Evolutionary conservation across 2,888 invertebrate genomes (phyloP), one percentile per base, ranked within the genome.

Genomic region (Spodoptera picta): DNA sequence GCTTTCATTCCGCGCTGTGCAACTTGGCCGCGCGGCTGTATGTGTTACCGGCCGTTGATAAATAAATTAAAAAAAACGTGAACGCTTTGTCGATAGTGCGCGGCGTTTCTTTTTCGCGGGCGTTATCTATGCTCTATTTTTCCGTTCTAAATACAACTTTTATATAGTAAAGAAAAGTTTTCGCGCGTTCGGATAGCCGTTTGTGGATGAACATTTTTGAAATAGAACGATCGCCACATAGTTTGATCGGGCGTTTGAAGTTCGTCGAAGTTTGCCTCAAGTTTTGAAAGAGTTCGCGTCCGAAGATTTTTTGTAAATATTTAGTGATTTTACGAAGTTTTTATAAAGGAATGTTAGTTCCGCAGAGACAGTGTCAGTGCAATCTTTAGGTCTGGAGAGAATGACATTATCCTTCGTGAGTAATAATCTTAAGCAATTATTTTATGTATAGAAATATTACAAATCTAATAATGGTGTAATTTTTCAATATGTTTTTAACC

Each of bases 1-100:
- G 95, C 94, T 94, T 94, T 93, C 95, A 95, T 95, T 95, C 94
- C 92, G 93, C 93, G 92, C 91, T 90, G 92, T 93, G 95, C 95
- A 94, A 94, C 92, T 95, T 91, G 88, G 89, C 90, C 90, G 94
- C 92, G 92, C 93, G 93, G 94, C 90, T 93, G 94, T 94, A 92
- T 91, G 92, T 91, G 91, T 90, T 82, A 86, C 87, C 86, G 87
- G 81, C 84, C 88, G 89, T 87, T 87, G 92, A 92, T 93, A 93
- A 93, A 93, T 91, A 93, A 91, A 92, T 89, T 87, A 84, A 90
- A 89, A 89, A 86, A 87, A 84, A 87, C 80, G 84, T 85, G 87
- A 86, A 83, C 88, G 90, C 91, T 92, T 92, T 90, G 92, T 91
- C 93, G 93, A 93, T 93, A 93, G 92, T 92, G 89, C 85, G 84